phyloP scores from a whole-genome alignment of 1,140 invertebrate genomes.

The Lepidotrigona ventralis region DNA sequence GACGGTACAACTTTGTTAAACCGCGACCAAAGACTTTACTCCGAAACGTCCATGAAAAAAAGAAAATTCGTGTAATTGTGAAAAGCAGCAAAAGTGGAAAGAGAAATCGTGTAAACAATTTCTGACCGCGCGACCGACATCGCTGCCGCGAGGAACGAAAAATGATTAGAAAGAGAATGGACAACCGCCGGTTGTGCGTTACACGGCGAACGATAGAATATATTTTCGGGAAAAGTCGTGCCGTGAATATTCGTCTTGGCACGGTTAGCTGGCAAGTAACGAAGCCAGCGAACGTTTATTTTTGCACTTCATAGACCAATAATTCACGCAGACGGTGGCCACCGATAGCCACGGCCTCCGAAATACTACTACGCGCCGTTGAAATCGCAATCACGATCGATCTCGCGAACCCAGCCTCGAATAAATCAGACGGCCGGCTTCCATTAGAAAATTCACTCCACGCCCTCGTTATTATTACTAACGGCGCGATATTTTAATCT shows the following conservation, averaged over 20 bases:
- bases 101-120: background rate
- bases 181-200: background rate
- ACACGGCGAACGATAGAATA: conserved; percentile 44
- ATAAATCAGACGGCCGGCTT: conserved; percentile 22
- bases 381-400: conserved; percentile 51
- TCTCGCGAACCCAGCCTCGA: background rate
- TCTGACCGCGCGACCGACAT: too few relatives aligned
- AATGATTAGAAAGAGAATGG: background rate
- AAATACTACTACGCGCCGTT: conserved; percentile 30
- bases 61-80: background rate
- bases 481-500: conserved; percentile 28
- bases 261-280: conserved; percentile 63
- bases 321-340: conserved; percentile 49
- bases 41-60: background rate
- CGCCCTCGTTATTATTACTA: conserved; percentile 18
- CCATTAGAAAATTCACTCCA: conserved; percentile 38
- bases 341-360: background rate
- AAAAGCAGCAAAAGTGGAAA: too few relatives aligned
- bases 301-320: conserved; percentile 59
- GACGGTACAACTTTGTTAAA: too few relatives aligned
- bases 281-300: conserved; percentile 61
- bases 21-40: too few relatives aligned
- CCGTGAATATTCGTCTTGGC: conserved; percentile 63
- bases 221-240: conserved; percentile 31
- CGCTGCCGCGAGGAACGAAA: too few relatives aligned